Evolutionary conservation across 2,113 vertebrate species (phyloP), one percentile per base, ranked within the genome.

Genomic region (Rhinopomastus cyanomelas): DNA sequence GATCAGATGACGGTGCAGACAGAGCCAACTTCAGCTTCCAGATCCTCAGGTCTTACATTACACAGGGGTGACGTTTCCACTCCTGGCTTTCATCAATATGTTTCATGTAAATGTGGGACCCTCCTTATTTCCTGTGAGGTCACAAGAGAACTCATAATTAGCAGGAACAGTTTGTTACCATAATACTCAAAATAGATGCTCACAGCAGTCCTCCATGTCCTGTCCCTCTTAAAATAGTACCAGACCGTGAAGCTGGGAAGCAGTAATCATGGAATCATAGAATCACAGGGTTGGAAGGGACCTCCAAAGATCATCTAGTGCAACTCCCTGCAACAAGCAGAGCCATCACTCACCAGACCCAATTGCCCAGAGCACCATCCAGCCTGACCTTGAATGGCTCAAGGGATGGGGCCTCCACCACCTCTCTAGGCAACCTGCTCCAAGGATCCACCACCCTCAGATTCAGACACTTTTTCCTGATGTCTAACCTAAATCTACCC

Each of bases 21-120:
- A 88, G 77, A 83, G 75, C 16, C 72, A 85, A 49, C 52, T 77
- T 80, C 65, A 89, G n/a, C 64, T 89, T 89, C 81, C 32, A 71
- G 14, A 74, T 91, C 64, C 91, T 90, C 48, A 51, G 25, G 32
- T 77, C 73, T 80, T 55, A 18, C 18, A 12, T 59, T 57, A 39
- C 0, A 0, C 25, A 14, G 7, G 34, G 7, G 7, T 81, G 27
- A 93, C 73, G 13, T 55, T 87, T 51, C 72, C 26, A 18, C 19
- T 82, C 32, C 46, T 79, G 32, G 16, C 14, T 90, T 32, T 44
- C 48, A 7, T 16, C n/a, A 44, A 25, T 59, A 60, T 8, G 12
- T 71, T 85, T 75, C 15, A 46, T 34, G 22, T 32, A 87, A 85
- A 60, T 81, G 66, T 27, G 76, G 62, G 55, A 78, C 34, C 30